A percentile compares a stretch with the other conserved stretches of the same genome.
phyloP scores from a whole-genome alignment of 2,113 vertebrate species.

The Cephalophus harveyi region DNA sequence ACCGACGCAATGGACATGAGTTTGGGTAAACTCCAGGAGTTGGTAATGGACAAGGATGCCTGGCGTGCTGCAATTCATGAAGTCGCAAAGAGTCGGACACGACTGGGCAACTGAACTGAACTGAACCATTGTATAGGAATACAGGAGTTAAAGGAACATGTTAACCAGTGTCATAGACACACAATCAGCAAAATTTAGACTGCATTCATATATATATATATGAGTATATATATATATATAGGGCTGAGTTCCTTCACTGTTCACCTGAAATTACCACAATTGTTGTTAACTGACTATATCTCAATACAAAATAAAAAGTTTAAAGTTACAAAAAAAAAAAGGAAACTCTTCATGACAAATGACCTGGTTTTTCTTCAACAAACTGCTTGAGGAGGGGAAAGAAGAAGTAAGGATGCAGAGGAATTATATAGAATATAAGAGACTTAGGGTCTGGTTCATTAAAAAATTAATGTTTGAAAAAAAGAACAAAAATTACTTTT shows the following conservation, averaged over 20 bases:
- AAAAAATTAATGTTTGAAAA: neutral
- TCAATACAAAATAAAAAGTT: neutral
- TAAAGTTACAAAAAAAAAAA: neutral
- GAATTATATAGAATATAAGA: neutral
- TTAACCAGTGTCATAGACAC: neutral
- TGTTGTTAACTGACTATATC: neutral
- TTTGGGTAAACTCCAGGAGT: too few species aligned
- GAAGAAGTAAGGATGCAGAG: too few species aligned
- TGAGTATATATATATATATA: neutral
- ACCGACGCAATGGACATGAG: too few species aligned
- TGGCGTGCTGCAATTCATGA: too few species aligned
- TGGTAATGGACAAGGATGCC: too few species aligned
- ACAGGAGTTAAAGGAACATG: neutral
- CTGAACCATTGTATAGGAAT: neutral
- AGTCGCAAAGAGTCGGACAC: too few species aligned
- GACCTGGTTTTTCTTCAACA: neutral
- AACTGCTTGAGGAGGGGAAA: neutral
- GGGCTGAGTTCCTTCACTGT: neutral
- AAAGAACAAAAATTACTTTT: neutral
- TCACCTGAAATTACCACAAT: neutral
- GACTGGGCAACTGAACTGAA: too few species aligned
- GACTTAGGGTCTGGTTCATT: neutral
- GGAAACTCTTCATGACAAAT: neutral
- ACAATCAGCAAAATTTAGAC: neutral
- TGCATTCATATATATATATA: neutral